Evolutionary conservation across 1,140 invertebrate species (phyloP).

Genomic region (Microplitis demolitor): DNA sequence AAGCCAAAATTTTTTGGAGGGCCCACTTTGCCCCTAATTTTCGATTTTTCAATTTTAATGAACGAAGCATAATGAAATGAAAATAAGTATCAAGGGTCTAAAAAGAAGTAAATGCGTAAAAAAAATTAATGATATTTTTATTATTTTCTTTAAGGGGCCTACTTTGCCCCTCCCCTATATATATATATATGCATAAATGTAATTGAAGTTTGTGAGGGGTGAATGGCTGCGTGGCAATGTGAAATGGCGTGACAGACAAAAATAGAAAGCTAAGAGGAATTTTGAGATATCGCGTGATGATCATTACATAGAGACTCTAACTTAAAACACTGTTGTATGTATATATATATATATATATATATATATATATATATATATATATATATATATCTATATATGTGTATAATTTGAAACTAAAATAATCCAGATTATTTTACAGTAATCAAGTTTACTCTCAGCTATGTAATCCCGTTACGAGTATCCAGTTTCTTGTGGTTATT

Average conservation of each 20-base stretch:
- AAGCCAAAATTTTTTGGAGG: too few relatives aligned
- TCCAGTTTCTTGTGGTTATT: neutral
- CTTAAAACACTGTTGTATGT: neutral
- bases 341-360: neutral
- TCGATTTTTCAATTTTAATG: too few relatives aligned
- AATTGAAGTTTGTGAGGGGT: neutral
- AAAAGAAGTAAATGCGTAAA: too few relatives aligned
- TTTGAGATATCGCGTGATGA: conserved; percentile 55
- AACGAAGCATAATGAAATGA: too few relatives aligned
- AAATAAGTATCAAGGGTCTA: too few relatives aligned
- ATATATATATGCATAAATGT: conserved; percentile 1
- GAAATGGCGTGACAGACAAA: conserved; percentile 57
- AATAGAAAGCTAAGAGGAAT: conserved; percentile 52
- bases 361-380: too few relatives aligned
- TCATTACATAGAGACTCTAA: conserved; percentile 4
- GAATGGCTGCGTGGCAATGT: conserved; percentile 54
- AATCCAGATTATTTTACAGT: neutral
- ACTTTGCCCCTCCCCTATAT: too few relatives aligned
- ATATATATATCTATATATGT: too few relatives aligned
- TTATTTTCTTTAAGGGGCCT: too few relatives aligned
- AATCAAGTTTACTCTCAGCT: neutral
- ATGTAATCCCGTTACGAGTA: neutral
- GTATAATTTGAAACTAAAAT: neutral
- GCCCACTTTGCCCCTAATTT: too few relatives aligned
- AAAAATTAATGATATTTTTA: too few relatives aligned